phyloP scores from a whole-genome alignment of 2,888 invertebrate genomes.

The Ischnura elegans region DNA sequence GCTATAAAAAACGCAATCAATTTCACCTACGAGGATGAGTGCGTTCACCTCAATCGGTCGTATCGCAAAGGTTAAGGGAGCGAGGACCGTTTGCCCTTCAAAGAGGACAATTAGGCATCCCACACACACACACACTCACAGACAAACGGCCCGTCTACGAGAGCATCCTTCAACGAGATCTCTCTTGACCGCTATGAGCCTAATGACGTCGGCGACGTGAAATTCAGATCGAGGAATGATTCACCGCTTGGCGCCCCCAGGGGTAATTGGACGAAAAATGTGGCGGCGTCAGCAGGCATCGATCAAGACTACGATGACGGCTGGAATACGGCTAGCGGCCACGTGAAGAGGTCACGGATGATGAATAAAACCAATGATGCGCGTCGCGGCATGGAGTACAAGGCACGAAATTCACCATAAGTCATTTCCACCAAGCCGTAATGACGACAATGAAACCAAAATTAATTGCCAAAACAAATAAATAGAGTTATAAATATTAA shows the following conservation, averaged over 20 bases:
- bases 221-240: neutral
- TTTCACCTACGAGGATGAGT: neutral
- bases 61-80: neutral
- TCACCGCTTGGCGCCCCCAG: neutral
- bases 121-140: neutral
- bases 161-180: neutral
- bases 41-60: neutral
- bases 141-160: neutral
- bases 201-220: neutral
- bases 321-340: neutral
- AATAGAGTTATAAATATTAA: too few species aligned
- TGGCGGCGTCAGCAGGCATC: neutral
- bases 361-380: too few species aligned
- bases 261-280: constrained; percentile 43
- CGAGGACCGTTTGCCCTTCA: constrained; percentile 10
- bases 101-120: neutral
- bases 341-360: too few species aligned
- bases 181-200: neutral
- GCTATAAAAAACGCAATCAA: neutral
- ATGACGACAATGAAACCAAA: too few species aligned
- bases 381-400: too few species aligned
- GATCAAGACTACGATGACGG: neutral
- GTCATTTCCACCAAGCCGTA: too few species aligned
- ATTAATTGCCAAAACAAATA: too few species aligned
- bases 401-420: too few species aligned